phyloP scores from a whole-genome alignment of 2,113 vertebrate genomes.

The Caretta caretta region DNA sequence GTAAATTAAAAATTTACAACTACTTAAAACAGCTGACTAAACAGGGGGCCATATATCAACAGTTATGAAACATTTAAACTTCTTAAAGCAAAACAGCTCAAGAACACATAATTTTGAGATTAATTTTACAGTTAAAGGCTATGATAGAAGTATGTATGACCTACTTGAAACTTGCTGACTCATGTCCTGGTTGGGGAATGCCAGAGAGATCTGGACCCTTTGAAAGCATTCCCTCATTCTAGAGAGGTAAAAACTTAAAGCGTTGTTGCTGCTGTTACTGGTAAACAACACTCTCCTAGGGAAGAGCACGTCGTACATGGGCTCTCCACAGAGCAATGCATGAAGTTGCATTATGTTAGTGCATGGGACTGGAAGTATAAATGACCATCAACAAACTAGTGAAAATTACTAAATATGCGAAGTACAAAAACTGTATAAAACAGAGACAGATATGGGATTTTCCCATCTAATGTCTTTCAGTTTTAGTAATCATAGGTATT shows the following conservation, averaged over 20 bases:
- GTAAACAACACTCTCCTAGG: neutral
- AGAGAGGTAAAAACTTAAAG: neutral
- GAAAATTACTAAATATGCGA: neutral
- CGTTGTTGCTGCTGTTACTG: neutral
- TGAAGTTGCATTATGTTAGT: neutral
- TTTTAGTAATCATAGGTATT: neutral
- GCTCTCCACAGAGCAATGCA: neutral
- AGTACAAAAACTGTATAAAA: neutral
- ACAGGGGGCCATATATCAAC: accelerated
- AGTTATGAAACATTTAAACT: neutral
- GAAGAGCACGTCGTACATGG: accelerated
- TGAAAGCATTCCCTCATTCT: accelerated
- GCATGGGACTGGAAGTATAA: neutral
- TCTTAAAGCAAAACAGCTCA: neutral
- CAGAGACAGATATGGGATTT: neutral
- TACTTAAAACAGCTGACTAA: neutral
- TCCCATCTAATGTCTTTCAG: neutral
- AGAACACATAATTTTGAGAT: accelerated
- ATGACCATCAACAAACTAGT: neutral
- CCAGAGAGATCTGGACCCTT: neutral
- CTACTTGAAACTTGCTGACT: neutral
- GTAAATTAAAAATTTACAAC: neutral
- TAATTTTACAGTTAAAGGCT: no score
- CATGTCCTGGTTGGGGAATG: neutral
- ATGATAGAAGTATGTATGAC: accelerated